Base-by-base conservation (phyloP, 2,113 vertebrate genomes). In the Chaetodon trifascialis region DNA sequence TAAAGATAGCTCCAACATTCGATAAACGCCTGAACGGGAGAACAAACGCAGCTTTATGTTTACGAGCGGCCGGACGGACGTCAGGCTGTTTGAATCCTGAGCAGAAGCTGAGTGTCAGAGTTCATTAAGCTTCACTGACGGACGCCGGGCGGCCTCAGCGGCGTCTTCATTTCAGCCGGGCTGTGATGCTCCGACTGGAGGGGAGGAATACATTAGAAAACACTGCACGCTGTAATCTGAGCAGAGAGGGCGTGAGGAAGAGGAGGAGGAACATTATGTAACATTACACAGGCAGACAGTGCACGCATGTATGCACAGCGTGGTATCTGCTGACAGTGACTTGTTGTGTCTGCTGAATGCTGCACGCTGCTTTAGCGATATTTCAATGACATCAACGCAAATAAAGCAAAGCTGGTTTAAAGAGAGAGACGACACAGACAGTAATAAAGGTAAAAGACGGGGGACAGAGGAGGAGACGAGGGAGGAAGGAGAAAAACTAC, bases 81-180 rank as follows among this genome's bases (percentile, higher is more conserved):
- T 66, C 40, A 0, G 59, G 34, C 60, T 21, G 56, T 52, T 88
- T 73, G 87, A 86, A 82, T 86, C 86, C 84, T 86, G 47, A 85
- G 55, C 47, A 3, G 73, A 56, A 2, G 80, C 44, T 65, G 58
- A 12, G 82, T 2, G 65, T 80, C 64, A 5, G 51, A 56, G 34
- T 81, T 83, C 77, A 62, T 77, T 76, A 70, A 21, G 73, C 40
- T 72, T 76, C 19, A 58, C 47, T 51, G 19, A 42, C 55, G n/a
- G 36, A 79, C 23, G 46, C 40, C 77, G 76, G 11, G 87, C 49
- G 16, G 54, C 78, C 66, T 79, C 82, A 86, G 59, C 75, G 75
- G 89, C 81, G 73, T 73, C 73, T 81, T 80, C 69, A 83, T 83
- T 82, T 83, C 60, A 58, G 59, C 62, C 71, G 0, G 63, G 63